These are phyloP conservation scores for Acronicta psi DNA, from an alignment of 2,888 invertebrate species.

Conservation along the genomic window DNA sequence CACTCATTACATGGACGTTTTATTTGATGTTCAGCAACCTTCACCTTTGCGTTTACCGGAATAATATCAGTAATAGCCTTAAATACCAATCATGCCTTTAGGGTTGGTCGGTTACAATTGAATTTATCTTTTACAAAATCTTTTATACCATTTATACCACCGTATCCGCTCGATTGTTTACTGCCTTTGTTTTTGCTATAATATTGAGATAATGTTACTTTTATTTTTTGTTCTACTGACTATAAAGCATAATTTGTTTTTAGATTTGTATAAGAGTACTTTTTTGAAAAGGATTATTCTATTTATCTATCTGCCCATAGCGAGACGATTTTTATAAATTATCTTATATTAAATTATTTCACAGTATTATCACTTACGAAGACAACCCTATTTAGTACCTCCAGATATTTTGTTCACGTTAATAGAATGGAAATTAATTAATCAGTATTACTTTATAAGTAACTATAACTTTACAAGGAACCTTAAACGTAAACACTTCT, in stretches of 20 bases:
- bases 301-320: no score
- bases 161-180: no score
- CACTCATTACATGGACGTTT: constrained; percentile 21
- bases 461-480: constrained; percentile 10
- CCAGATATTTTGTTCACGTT: no score
- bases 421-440: neutral
- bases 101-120: constrained; percentile 18
- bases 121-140: constrained; percentile 16
- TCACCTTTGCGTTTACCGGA: constrained; percentile 50
- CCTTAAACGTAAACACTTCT: constrained; percentile 14
- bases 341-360: no score
- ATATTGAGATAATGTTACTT: no score
- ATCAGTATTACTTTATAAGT: neutral
- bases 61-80: constrained; percentile 22
- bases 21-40: constrained; percentile 27
- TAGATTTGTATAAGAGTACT: no score
- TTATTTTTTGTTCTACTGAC: no score
- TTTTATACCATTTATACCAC: neutral
- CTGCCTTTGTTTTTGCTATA: neutral
- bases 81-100: constrained; percentile 38
- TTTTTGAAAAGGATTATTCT: no score
- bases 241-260: no score
- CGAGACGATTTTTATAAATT: no score
- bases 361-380: no score
- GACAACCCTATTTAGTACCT: no score